These are phyloP conservation scores for Albula glossodonta DNA, from an alignment of 2,113 vertebrate species.

Conservation along the genomic window DNA sequence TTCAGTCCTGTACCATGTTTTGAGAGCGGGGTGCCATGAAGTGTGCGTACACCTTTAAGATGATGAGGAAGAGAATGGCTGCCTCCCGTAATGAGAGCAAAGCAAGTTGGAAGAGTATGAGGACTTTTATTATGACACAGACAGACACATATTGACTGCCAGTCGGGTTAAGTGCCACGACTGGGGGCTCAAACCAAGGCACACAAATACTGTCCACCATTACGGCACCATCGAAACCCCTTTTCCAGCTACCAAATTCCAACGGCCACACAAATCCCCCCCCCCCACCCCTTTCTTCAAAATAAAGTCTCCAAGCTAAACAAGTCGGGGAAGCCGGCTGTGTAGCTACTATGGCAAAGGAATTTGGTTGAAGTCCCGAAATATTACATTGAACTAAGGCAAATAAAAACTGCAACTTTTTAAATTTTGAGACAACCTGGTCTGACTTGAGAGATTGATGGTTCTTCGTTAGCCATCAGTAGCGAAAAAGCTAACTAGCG, in stretches of 20 bases:
- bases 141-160: constrained; percentile 51
- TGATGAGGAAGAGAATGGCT: constrained; percentile 36
- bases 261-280: neutral
- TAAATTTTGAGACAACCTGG: constrained; percentile 56
- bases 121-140: constrained; percentile 69
- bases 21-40: neutral
- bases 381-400: neutral
- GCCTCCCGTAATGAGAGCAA: constrained; percentile 20
- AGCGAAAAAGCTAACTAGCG: constrained; percentile 50
- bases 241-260: constrained; percentile 31
- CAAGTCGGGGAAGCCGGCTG: constrained; percentile 9
- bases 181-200: constrained; percentile 56
- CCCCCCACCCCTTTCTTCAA: constrained; percentile 19
- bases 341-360: neutral
- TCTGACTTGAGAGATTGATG: constrained; percentile 43
- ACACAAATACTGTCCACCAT: constrained; percentile 60
- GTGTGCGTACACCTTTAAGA: constrained; percentile 37
- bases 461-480: constrained; percentile 33
- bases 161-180: constrained; percentile 57
- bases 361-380: neutral
- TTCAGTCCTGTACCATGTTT: neutral
- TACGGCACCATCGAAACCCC: constrained; percentile 59
- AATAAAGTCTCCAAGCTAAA: constrained; percentile 45
- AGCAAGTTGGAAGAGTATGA: constrained; percentile 31
- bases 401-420: constrained; percentile 22